phyloP scores from a whole-genome alignment of 1,140 invertebrate species.

The Scaptodrosophila lebanonensis region DNA sequence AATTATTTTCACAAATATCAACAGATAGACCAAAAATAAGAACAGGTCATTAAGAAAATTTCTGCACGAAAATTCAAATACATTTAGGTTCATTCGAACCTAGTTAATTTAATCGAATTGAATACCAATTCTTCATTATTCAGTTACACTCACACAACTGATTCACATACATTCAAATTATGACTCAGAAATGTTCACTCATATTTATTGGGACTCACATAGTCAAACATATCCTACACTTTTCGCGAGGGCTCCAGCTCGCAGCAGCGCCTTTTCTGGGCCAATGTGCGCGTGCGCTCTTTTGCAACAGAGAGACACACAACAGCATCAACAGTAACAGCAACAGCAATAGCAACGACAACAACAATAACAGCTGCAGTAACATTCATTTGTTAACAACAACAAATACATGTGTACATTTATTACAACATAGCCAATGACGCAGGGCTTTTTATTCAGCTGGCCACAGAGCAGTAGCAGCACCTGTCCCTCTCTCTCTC shows the following conservation, averaged over 20 bases:
- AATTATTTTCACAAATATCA: too few species aligned
- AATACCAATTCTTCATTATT: too few species aligned
- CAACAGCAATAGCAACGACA: conserved; percentile 7
- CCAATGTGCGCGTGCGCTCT: conserved; percentile 33
- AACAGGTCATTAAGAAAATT: too few species aligned
- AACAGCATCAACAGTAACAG: conserved; percentile 20
- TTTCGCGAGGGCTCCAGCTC: too few species aligned
- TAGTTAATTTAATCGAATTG: too few species aligned
- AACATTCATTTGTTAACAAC: too few species aligned
- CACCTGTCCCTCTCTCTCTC: conserved; percentile 2
- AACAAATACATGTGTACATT: conserved; percentile 30
- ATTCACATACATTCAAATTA: too few species aligned
- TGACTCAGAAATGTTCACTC: neutral
- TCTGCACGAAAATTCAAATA: too few species aligned
- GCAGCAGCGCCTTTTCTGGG: conserved; percentile 65
- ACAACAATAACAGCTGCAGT: conserved; percentile 6
- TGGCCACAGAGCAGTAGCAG: conserved; percentile 1
- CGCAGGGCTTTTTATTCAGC: conserved; percentile 56
- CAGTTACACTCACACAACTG: too few species aligned
- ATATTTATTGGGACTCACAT: conserved; percentile 5
- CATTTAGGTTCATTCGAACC: too few species aligned
- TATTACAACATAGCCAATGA: conserved; percentile 67
- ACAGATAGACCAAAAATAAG: too few species aligned
- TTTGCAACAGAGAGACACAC: conserved; percentile 54
- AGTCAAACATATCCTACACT: conserved; percentile 49